Percentiles rank a stretch among this genome's conserved stretches.
These are phyloP conservation scores for Lepidurus packardi DNA, from an alignment of 1,140 invertebrate genomes.

Conservation along the genomic window DNA sequence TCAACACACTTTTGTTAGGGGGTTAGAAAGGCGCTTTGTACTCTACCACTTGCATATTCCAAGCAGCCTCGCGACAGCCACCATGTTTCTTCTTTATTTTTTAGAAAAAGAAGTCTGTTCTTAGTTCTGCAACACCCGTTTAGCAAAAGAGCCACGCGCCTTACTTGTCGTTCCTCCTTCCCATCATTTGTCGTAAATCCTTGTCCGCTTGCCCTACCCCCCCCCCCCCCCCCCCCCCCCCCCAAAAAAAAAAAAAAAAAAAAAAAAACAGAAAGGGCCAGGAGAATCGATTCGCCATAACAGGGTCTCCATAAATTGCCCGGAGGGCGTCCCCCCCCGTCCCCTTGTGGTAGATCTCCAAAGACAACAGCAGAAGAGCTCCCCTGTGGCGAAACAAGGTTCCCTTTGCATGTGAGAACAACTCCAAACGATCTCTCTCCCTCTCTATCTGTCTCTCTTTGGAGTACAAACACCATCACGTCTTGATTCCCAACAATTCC, in stretches of 20 bases:
- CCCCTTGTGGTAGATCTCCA: conserved; percentile 3
- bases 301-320: conserved; percentile 8
- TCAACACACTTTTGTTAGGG: too few species aligned
- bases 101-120: neutral
- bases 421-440: neutral
- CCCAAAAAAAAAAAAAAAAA: too few species aligned
- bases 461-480: neutral
- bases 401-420: neutral
- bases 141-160: conserved; percentile 12
- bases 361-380: neutral
- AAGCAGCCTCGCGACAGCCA: too few species aligned
- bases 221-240: too few species aligned
- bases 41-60: too few species aligned
- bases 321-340: neutral
- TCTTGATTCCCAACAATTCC: neutral
- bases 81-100: neutral
- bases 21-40: too few species aligned
- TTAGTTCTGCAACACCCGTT: neutral
- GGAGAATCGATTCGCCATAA: conserved; percentile 1
- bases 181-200: conserved; percentile 22
- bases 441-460: too few species aligned
- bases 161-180: neutral
- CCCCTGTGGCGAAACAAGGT: neutral
- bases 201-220: neutral
- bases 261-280: neutral